These are phyloP conservation scores for Scelioninae gen. 2 DNA, from an alignment of 2,888 invertebrate species.

Conservation along the genomic window DNA sequence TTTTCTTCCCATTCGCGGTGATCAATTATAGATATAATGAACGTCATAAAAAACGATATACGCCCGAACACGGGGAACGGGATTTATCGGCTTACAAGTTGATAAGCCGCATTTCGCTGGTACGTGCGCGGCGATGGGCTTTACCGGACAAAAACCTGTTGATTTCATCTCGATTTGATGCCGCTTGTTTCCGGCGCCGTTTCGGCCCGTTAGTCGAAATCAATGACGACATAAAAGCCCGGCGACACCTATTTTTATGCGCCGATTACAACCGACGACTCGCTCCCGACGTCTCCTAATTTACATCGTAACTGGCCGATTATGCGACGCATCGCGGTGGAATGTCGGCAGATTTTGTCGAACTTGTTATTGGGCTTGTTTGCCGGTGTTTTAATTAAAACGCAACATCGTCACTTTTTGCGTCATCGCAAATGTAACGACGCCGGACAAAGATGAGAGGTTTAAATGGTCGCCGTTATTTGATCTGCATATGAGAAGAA, in stretches of 20 bases:
- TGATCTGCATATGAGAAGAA: no score
- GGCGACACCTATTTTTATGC: constrained; percentile 21
- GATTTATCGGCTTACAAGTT: constrained; percentile 63
- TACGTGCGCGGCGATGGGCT: constrained; percentile 53
- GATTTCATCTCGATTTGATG: constrained; percentile 60
- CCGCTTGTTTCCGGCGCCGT: constrained; percentile 40
- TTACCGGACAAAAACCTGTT: constrained; percentile 63
- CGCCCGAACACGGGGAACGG: constrained; percentile 35
- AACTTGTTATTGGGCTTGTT: constrained; percentile 23
- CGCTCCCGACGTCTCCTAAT: constrained; percentile 5
- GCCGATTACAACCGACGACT: constrained; percentile 21
- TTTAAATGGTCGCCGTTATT: neutral
- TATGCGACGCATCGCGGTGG: constrained; percentile 5
- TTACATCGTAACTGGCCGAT: constrained; percentile 31
- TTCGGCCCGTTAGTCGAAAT: constrained; percentile 35
- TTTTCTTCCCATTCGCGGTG: neutral
- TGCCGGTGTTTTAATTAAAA: constrained; percentile 14
- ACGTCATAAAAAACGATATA: constrained; percentile 42
- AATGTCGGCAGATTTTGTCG: constrained; percentile 14
- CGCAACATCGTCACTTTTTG: constrained; percentile 13
- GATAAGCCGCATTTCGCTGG: constrained; percentile 60
- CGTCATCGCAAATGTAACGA: constrained; percentile 4
- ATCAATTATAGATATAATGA: constrained; percentile 41
- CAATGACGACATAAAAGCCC: constrained; percentile 27
- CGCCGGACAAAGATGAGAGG: constrained; percentile 6